phyloP scores from a whole-genome alignment of 2,797 vertebrate genomes.

The Smutsia gigantea region DNA sequence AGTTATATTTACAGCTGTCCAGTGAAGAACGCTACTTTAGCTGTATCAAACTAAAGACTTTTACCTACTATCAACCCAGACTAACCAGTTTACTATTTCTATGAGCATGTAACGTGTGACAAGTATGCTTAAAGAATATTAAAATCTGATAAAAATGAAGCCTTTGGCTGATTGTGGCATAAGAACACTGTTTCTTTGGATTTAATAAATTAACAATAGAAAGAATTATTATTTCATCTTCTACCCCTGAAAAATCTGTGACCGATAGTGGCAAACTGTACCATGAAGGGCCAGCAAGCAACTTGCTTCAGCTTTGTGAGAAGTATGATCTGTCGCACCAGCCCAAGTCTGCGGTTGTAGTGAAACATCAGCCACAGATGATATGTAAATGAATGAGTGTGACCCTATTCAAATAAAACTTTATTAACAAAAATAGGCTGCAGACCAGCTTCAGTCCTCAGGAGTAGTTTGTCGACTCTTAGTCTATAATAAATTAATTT shows the following conservation, averaged over 20 bases:
- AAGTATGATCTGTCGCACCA: neutral
- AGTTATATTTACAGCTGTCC: neutral
- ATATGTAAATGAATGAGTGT: neutral
- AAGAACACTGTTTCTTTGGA: neutral
- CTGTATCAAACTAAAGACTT: neutral
- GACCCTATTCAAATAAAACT: neutral
- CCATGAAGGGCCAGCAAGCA: neutral
- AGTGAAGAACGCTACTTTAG: neutral
- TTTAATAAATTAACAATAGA: conserved; percentile 8
- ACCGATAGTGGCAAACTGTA: neutral
- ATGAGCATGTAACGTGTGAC: neutral
- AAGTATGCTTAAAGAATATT: neutral
- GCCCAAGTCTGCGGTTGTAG: neutral
- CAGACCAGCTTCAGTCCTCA: neutral
- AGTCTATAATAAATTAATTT: neutral
- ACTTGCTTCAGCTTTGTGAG: neutral
- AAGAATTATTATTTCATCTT: neutral
- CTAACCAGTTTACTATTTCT: neutral
- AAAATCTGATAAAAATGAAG: neutral
- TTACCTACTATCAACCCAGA: neutral
- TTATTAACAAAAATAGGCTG: neutral
- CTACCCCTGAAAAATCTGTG: neutral
- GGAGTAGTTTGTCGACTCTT: neutral
- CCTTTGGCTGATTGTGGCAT: neutral
- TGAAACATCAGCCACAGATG: neutral